Evolutionary conservation across 2,113 vertebrate species (phyloP), one percentile per base, ranked within the genome.

Genomic region (Coregonus clupeaformis): DNA sequence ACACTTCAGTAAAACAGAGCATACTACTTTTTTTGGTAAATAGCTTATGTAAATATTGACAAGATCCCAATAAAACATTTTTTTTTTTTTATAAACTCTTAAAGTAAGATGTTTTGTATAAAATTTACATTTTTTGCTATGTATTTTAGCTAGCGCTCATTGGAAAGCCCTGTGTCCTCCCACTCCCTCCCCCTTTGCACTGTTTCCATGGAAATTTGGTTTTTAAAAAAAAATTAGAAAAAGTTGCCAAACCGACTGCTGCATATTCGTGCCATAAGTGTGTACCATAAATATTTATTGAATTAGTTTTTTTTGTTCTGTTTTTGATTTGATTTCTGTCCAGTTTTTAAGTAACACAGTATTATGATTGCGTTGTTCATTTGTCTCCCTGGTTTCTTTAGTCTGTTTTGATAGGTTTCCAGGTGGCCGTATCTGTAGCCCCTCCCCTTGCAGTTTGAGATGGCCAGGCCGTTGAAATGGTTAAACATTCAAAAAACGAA

Each of bases 211-310:
- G 88, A 89, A 87, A 93, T 92, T 95, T 93, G 94, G 94, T 97
- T 96, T 87, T 92, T 93, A 94, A 27, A 94, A 95, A 85, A 88
- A 84, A 68, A 13, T 1, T 74, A 89, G 78, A 90, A 81, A 83
- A 83, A 89, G 84, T 98, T 97, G 97, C 97, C 97, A 98, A 97
- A 98, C 95, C 94, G 90, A 94, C 92, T 93, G 96, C 98, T 97
- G 95, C 96, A 96, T 98, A 96, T 97, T 97, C 97, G 97, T 98
- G 96, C 97, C 97, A 96, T 97, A 96, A 93, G 93, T 96, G 96
- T 98, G 96, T 97, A 97, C 95, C 97, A 97, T 97, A 94, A 95
- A 96, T 99, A 99, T 99, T 99, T 99, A 99, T 99, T 99, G 96
- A 96, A 95, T 90, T 94, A 92, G 95, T 74, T 87, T 84, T 84